Percentiles rank a stretch among this genome's conserved stretches.
Evolutionary conservation across 2,888 invertebrate genomes (phyloP).

Genomic region (Andrena flavipes): DNA sequence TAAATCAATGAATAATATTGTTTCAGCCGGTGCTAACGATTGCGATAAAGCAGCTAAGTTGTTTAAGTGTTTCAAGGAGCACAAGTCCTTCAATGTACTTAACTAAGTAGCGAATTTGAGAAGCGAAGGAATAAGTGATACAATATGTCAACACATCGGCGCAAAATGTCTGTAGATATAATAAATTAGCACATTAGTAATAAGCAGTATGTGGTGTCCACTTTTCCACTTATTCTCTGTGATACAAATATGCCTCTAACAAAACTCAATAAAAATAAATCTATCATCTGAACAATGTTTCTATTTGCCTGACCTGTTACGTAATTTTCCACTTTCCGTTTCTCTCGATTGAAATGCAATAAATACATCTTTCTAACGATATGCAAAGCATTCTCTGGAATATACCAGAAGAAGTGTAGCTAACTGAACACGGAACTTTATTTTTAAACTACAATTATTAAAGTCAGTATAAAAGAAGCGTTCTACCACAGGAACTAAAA

Average conservation of each 20-base stretch:
- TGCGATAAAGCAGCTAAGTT: slow-evolving; percentile 32
- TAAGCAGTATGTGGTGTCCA: not conserved
- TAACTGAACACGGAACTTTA: too few relatives aligned
- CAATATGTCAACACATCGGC: not conserved
- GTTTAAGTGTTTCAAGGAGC: slow-evolving; percentile 26
- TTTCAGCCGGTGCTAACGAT: slow-evolving; percentile 35
- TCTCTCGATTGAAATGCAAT: not conserved
- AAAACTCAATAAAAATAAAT: too few relatives aligned
- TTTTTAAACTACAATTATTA: too few relatives aligned
- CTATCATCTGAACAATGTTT: not conserved
- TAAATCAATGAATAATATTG: not conserved
- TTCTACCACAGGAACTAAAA: too few relatives aligned
- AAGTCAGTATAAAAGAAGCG: too few relatives aligned
- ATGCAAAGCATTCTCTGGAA: too few relatives aligned
- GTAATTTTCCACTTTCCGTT: not conserved
- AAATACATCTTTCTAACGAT: not conserved
- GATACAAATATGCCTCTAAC: too few relatives aligned
- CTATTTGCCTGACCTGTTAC: not conserved
- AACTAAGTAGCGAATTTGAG: not conserved
- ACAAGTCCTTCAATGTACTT: slow-evolving; percentile 26
- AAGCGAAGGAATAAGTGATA: not conserved
- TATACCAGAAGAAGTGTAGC: too few relatives aligned
- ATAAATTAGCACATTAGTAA: slow-evolving; percentile 18
- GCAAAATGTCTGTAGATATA: slow-evolving; percentile 9
- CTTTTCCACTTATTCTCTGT: not conserved